Percentiles rank a stretch among this genome's conserved stretches.
Evolutionary conservation across 2,888 invertebrate species (phyloP).

Genomic region (Vannuccia rotundouncinata): DNA sequence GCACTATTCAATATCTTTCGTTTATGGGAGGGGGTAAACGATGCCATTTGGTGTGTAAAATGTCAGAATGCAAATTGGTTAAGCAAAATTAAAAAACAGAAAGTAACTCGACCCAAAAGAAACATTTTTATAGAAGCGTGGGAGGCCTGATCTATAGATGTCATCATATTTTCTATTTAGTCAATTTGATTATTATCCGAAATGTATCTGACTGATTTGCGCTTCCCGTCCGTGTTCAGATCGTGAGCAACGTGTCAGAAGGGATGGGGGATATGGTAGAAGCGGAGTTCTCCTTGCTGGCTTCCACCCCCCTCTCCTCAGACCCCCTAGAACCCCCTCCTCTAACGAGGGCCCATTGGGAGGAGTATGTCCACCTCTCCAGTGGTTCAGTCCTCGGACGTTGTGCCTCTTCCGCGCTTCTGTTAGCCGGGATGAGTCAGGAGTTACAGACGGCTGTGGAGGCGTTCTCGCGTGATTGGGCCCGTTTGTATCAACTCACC

Average conservation of each 20-base stretch:
- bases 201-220: no score
- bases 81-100: no score
- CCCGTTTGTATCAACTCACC: background rate
- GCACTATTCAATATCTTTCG: no score
- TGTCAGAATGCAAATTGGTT: no score
- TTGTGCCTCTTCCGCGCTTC: background rate
- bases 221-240: constrained; percentile 60
- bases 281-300: constrained; percentile 70
- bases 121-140: no score
- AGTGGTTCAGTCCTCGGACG: constrained; percentile 8
- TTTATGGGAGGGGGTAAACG: no score
- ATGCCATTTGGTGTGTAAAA: no score
- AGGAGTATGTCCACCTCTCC: background rate
- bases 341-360: background rate
- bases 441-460: background rate
- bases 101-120: no score
- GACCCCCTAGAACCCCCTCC: background rate
- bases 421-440: background rate
- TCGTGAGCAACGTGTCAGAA: constrained; percentile 79
- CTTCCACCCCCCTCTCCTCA: background rate
- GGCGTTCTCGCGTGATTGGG: background rate
- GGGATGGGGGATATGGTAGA: constrained; percentile 80
- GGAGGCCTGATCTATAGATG: no score
- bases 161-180: no score
- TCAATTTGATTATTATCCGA: no score